phyloP scores from a whole-genome alignment of 2,797 vertebrate genomes.

The Lates japonicus region DNA sequence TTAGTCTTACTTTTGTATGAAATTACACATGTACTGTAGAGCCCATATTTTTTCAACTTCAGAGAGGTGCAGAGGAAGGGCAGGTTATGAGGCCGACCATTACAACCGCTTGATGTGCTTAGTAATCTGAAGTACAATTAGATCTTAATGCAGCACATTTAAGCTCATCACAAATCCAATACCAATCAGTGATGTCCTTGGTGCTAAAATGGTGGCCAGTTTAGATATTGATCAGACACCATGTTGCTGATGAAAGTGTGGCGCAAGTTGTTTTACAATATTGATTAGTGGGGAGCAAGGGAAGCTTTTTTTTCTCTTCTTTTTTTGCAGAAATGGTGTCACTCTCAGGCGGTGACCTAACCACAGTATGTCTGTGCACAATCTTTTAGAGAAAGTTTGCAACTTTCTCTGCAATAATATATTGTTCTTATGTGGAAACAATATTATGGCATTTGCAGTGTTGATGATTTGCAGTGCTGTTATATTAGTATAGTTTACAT shows the following conservation, averaged over 20 bases:
- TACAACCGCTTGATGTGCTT: conserved; percentile 47
- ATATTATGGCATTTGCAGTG: not conserved
- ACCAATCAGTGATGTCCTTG: conserved; percentile 87
- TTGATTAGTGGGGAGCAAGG: conserved; percentile 72
- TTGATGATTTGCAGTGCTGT: not conserved
- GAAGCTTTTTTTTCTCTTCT: conserved; percentile 29
- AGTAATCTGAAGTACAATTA: conserved; percentile 82
- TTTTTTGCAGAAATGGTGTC: conserved; percentile 52
- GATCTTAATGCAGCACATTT: conserved; percentile 79
- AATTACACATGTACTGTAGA: not conserved
- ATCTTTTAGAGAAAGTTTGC: not conserved
- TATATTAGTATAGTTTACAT: not conserved
- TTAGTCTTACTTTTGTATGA: not conserved
- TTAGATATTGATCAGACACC: conserved; percentile 81
- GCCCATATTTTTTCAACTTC: conserved; percentile 7
- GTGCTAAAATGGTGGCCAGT: conserved; percentile 74
- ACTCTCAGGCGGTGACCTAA: not conserved
- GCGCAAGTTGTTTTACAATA: conserved; percentile 80
- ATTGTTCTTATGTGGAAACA: not conserved
- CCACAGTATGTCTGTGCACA: not conserved
- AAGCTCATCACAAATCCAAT: conserved; percentile 87
- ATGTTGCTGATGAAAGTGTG: conserved; percentile 73
- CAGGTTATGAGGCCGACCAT: conserved; percentile 46
- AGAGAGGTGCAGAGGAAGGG: conserved; percentile 35
- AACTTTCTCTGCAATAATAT: not conserved